Conservation (phyloP, 2,113 vertebrate species). For the Oreochromis niloticus region DNA sequence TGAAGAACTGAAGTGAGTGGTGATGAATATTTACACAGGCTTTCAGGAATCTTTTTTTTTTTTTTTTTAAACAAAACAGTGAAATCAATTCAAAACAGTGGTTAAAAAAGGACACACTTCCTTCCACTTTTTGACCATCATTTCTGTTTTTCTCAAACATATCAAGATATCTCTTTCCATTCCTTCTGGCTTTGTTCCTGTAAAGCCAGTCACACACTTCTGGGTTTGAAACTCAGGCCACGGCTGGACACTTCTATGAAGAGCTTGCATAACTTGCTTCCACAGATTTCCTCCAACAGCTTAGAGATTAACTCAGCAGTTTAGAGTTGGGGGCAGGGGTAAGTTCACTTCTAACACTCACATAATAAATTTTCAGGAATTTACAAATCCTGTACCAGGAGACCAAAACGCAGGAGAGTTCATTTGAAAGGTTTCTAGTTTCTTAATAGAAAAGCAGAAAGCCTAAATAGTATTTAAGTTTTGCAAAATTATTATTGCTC, state of each 20-base stretch:
- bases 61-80: background rate
- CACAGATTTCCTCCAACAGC: background rate
- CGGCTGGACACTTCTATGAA: background rate
- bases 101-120: background rate
- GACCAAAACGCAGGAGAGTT: background rate
- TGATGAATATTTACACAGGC: conserved; percentile 7
- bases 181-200: background rate
- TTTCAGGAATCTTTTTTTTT: background rate
- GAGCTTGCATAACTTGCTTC: background rate
- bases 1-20: background rate
- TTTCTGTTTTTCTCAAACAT: background rate
- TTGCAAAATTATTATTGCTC: background rate
- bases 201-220: background rate
- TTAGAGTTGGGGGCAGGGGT: background rate
- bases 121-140: background rate
- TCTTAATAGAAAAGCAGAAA: background rate
- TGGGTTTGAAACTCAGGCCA: background rate
- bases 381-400: background rate
- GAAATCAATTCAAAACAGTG: background rate
- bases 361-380: background rate
- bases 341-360: background rate
- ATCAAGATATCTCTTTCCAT: background rate
- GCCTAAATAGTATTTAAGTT: background rate
- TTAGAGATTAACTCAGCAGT: background rate
- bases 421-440: background rate